Evolutionary conservation across 2,888 invertebrate genomes (phyloP).

Genomic region (Cryptops parisi): DNA sequence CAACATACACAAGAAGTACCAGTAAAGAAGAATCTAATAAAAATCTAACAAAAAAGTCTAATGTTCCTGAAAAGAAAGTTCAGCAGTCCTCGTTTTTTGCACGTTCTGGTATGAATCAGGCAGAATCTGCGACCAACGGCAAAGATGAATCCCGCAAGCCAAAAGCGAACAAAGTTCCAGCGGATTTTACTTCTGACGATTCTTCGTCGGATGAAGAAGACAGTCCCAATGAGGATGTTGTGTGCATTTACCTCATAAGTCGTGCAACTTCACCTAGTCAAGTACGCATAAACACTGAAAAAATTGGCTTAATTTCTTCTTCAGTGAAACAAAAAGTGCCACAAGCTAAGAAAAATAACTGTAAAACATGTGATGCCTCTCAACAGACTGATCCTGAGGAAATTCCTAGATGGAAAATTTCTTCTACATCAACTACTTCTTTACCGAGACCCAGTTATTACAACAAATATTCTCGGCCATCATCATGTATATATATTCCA

Average conservation of each 20-base stretch:
- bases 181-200: slow-evolving; percentile 8
- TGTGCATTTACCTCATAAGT: neutral
- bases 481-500: neutral
- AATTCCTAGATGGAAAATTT: neutral
- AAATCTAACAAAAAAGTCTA: too few relatives aligned
- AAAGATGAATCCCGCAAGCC: neutral
- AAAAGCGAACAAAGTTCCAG: slow-evolving; percentile 6
- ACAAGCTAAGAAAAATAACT: neutral
- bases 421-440: neutral
- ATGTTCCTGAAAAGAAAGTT: too few relatives aligned
- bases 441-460: neutral
- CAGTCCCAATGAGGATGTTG: slow-evolving; percentile 9
- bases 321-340: neutral
- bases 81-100: neutral
- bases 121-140: neutral
- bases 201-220: neutral
- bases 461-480: neutral
- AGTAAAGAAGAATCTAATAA: too few relatives aligned
- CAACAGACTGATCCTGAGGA: slow-evolving; percentile 1
- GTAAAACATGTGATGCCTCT: neutral
- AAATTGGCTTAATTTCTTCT: neutral
- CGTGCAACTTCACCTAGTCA: neutral
- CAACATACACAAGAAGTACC: too few relatives aligned
- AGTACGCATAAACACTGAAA: neutral
- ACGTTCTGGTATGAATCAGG: neutral